Evolutionary conservation across 2,113 vertebrate species (phyloP).

Genomic region (Speoplatyrhinus poulsoni): DNA sequence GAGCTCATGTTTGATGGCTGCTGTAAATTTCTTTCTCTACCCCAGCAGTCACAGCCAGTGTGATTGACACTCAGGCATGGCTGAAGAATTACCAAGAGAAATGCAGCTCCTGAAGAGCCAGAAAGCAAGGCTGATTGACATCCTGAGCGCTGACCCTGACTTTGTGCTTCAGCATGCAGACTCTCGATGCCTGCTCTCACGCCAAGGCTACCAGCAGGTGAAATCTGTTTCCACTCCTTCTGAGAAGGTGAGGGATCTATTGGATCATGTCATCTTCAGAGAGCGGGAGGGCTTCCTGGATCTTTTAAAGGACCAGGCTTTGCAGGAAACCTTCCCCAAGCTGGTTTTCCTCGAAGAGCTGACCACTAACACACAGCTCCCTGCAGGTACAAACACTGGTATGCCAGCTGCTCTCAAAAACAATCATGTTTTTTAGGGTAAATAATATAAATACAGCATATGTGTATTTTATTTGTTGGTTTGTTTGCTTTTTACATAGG

Average conservation of each 20-base stretch:
- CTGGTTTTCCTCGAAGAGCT: constrained; percentile 55
- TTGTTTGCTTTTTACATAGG: constrained; percentile 7
- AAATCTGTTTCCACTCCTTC: constrained; percentile 48
- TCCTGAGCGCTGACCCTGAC: constrained; percentile 67
- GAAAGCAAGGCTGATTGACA: constrained; percentile 62
- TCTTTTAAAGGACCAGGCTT: constrained; percentile 42
- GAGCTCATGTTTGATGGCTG: neutral
- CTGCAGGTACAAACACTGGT: constrained; percentile 39
- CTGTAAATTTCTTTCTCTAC: neutral
- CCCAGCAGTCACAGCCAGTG: constrained; percentile 27
- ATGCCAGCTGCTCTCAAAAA: neutral
- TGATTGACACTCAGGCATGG: constrained; percentile 47
- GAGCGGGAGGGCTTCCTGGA: constrained; percentile 54
- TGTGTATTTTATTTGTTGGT: neutral
- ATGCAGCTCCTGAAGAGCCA: constrained; percentile 50
- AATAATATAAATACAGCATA: neutral
- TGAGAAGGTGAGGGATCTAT: constrained; percentile 66
- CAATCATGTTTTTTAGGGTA: neutral
- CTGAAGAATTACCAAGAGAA: constrained; percentile 32
- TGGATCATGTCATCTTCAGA: constrained; percentile 69
- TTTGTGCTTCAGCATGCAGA: constrained; percentile 72
- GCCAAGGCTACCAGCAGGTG: constrained; percentile 58
- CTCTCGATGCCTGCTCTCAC: constrained; percentile 57
- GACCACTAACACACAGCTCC: neutral
- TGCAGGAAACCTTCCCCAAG: constrained; percentile 68